phyloP scores from a whole-genome alignment of 37 sponge, comb jelly and placozoan species.

The Ephydatia muelleri region DNA sequence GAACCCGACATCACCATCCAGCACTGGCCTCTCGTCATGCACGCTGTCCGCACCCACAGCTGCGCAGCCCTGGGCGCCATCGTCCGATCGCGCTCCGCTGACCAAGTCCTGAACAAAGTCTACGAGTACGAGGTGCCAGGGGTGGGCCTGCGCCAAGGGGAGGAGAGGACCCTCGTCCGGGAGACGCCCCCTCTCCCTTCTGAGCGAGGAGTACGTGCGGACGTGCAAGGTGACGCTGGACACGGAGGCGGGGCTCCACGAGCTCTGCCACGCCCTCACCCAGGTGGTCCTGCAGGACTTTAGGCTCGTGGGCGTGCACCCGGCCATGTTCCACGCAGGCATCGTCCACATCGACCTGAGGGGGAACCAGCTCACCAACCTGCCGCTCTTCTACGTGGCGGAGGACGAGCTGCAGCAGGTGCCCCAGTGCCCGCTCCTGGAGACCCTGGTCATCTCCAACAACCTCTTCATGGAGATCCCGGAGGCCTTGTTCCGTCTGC shows the following conservation, averaged over 20 bases:
- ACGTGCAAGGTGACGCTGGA: no score
- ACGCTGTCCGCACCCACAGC: constrained; percentile 3
- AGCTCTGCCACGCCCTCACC: constrained; percentile 2
- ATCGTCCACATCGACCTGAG: constrained; percentile 31
- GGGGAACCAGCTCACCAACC: constrained; percentile 34
- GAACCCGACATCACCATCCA: neutral
- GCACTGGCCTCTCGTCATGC: constrained; percentile 24
- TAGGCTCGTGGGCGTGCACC: constrained; percentile 29
- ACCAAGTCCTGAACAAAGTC: neutral
- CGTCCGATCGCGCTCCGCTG: neutral
- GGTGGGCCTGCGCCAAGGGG: neutral
- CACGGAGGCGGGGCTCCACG: no score
- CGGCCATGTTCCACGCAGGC: constrained; percentile 26
- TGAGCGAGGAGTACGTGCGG: no score
- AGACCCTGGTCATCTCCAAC: constrained; percentile 26
- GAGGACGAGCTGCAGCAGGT: neutral
- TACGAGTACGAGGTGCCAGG: constrained; percentile 18
- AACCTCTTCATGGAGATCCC: constrained; percentile 51
- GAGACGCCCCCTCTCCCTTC: no score
- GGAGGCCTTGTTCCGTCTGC: constrained; percentile 46
- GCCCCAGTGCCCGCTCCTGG: constrained; percentile 21
- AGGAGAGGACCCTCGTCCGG: constrained; percentile 8
- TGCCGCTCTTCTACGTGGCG: constrained; percentile 13
- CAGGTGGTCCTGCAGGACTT: constrained; percentile 26
- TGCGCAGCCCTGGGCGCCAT: neutral